Percentiles rank a stretch among this genome's conserved stretches.
These are phyloP conservation scores for Characodon lateralis DNA, from an alignment of 2,797 vertebrate species.

Conservation along the genomic window DNA sequence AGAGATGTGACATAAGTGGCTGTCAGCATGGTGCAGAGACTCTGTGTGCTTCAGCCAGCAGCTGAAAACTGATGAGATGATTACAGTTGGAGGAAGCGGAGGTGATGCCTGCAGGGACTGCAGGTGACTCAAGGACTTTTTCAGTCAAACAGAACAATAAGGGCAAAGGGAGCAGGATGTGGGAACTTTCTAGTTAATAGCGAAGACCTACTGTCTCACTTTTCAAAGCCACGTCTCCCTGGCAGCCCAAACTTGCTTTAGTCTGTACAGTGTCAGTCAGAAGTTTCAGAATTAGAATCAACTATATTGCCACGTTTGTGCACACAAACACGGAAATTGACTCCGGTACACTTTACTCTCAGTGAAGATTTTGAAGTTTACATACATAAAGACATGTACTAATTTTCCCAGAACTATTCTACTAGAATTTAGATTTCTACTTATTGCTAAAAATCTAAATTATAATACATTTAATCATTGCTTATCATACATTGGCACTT, in stretches of 20 bases:
- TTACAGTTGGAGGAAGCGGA: slow-evolving; percentile 57
- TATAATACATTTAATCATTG: too few species aligned
- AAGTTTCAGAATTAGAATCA: neutral
- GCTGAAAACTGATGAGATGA: slow-evolving; percentile 60
- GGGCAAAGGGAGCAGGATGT: slow-evolving; percentile 19
- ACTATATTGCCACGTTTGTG: too few species aligned
- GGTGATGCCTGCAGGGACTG: slow-evolving; percentile 47
- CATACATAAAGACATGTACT: too few species aligned
- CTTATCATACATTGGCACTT: too few species aligned
- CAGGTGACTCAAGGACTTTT: slow-evolving; percentile 65
- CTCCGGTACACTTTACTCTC: too few species aligned
- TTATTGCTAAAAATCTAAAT: too few species aligned
- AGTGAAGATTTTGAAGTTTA: too few species aligned
- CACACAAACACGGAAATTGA: too few species aligned
- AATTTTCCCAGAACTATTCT: too few species aligned
- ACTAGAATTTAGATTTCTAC: too few species aligned
- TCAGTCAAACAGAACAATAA: slow-evolving; percentile 28
- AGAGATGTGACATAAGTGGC: slow-evolving; percentile 21
- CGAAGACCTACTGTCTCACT: neutral
- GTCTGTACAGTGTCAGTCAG: neutral
- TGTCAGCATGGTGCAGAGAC: slow-evolving; percentile 20
- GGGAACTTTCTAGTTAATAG: slow-evolving; percentile 3
- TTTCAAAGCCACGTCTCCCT: slow-evolving; percentile 6
- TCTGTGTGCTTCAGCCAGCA: slow-evolving; percentile 29
- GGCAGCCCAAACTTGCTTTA: neutral